Conservation (phyloP, 2,113 vertebrate genomes). For the Kobus ellipsiprymnus region DNA sequence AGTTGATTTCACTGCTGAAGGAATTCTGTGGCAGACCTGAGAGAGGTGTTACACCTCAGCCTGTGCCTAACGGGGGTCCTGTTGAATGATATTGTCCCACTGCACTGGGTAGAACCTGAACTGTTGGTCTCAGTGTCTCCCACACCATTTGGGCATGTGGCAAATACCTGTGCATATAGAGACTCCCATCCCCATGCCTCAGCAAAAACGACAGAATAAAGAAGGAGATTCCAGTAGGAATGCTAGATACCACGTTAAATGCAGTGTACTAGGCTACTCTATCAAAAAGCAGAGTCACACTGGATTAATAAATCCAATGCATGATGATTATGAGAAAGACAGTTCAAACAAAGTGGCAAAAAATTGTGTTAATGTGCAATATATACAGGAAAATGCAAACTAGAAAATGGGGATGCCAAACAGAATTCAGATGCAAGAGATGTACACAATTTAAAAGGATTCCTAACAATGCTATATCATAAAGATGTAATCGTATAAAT, state of each 20-base stretch:
- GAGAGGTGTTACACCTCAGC: background rate
- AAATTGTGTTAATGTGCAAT: background rate
- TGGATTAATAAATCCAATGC: background rate
- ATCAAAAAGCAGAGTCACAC: background rate
- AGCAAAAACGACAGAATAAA: background rate
- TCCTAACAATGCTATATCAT: background rate
- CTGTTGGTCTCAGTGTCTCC: background rate
- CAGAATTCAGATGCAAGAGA: background rate
- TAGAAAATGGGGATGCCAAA: background rate
- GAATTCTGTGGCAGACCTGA: background rate
- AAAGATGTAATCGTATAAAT: background rate
- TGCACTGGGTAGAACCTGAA: background rate
- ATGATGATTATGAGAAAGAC: background rate
- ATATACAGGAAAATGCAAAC: background rate
- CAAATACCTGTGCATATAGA: fast-evolving
- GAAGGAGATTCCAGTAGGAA: background rate
- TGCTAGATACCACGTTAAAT: background rate
- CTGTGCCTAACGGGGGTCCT: no score
- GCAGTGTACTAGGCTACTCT: background rate
- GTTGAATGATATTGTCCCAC: background rate
- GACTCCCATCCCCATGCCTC: background rate
- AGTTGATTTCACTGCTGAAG: background rate
- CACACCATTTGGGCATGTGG: background rate
- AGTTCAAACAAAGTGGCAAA: background rate
- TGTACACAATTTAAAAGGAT: background rate